Base-by-base conservation (phyloP, 2,888 invertebrate genomes). In the Palloptera scutellata region DNA sequence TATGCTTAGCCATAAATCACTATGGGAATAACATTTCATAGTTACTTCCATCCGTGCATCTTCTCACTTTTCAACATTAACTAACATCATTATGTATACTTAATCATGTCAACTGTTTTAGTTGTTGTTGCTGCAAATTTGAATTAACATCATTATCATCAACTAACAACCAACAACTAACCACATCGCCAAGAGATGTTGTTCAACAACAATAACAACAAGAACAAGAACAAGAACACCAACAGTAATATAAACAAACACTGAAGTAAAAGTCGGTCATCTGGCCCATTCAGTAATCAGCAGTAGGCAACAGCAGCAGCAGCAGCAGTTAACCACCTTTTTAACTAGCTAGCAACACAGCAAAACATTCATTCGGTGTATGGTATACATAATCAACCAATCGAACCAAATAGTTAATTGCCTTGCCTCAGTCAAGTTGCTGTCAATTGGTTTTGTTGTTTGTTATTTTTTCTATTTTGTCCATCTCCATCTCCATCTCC, bases 391-490 rank as follows among this genome's bases (percentile, higher is more conserved):
- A 30, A 30, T 30, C 30, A 30, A 30, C 30, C 30, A 30, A 30
- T 30, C 30, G 30, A 30, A 30, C 30, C 30, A 30, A 30, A 30
- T 30, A 30, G 30, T 30, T 30, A 30, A 4, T 4, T 30, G 2
- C 2, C 3, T 30, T 30, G 30, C 30, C 30, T 6, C 30, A 30
- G 30, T 30, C 30, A 13, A 57, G 13, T 57, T 57, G 57, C 13
- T 52, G 20, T 48, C 20, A 45, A 12, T 51, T 65, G 19, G 9
- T 51, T 19, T 48, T 40, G 17, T n/a, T 42, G 12, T 15, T 45
- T 51, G n/a, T 30, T 51, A 10, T 13, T 65, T 52, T 60, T 52
- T 41, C 48, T 30, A 42, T 54, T 54, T 54, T 42, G 20, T 54
- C 15, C 51, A 43, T 43, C 48, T 57, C 45, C 11, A 13, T 40